These are phyloP conservation scores for Neotoxoptera formosana DNA, from an alignment of 1,140 invertebrate genomes.

Conservation along the genomic window DNA sequence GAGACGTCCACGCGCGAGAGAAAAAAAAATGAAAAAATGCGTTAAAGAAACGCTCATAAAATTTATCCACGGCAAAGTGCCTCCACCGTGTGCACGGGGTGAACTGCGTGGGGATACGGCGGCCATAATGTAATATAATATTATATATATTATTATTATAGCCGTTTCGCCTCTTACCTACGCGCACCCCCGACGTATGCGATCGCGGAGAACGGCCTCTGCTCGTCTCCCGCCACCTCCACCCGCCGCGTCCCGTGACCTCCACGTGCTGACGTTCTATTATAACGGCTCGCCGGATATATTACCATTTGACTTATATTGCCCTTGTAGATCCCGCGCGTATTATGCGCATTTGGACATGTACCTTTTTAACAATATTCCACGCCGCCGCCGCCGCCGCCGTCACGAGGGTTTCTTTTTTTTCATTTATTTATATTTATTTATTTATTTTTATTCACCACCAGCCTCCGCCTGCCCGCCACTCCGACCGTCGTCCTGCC, in stretches of 20 bases:
- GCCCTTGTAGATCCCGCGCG: neutral
- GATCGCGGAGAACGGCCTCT: neutral
- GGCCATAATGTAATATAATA: neutral
- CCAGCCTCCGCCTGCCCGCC: neutral
- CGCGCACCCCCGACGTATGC: neutral
- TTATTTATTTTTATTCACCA: neutral
- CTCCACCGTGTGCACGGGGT: neutral
- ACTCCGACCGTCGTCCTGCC: neutral
- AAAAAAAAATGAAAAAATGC: neutral
- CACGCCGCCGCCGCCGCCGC: neutral
- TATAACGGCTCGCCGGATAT: slow-evolving; percentile 20
- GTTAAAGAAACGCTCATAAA: slow-evolving; percentile 1
- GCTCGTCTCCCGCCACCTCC: neutral
- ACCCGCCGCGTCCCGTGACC: neutral
- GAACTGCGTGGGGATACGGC: no score
- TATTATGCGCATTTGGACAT: neutral
- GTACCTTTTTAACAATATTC: slow-evolving; percentile 10
- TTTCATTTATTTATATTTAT: neutral
- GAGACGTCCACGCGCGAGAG: neutral
- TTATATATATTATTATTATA: neutral
- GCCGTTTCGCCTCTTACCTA: neutral
- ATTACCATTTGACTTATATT: slow-evolving; percentile 24
- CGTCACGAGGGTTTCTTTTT: neutral
- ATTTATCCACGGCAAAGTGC: neutral
- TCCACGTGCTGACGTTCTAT: slow-evolving; percentile 19